phyloP scores from a whole-genome alignment of 2,113 vertebrate genomes.

The Procavia capensis region DNA sequence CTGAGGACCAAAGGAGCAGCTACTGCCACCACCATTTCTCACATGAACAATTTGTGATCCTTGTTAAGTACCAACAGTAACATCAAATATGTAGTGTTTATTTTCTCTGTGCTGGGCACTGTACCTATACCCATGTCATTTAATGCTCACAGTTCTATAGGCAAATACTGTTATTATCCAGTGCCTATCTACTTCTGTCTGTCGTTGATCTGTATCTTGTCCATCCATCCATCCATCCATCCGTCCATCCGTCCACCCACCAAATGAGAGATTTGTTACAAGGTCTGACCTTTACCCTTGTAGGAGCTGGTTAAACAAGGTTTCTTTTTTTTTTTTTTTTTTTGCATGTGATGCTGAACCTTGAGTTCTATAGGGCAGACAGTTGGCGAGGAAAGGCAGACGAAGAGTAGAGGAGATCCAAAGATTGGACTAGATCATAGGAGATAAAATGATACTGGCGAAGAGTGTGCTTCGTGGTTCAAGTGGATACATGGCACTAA shows the following conservation, averaged over 20 bases:
- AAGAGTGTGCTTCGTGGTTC: too few relatives aligned
- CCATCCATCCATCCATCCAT: not conserved
- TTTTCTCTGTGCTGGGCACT: not conserved
- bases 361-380: not conserved
- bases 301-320: not conserved
- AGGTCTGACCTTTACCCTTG: not conserved
- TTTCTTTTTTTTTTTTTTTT: not conserved
- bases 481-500: too few relatives aligned
- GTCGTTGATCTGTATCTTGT: not conserved
- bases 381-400: not conserved
- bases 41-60: not conserved
- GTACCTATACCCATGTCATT: accelerated
- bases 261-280: not conserved
- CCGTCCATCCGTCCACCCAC: not conserved
- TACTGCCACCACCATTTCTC: not conserved
- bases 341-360: not conserved
- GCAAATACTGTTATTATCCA: not conserved
- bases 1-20: not conserved
- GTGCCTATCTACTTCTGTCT: not conserved
- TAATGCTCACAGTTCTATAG: not conserved
- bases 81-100: not conserved
- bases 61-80: too few relatives aligned
- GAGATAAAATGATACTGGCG: too few relatives aligned
- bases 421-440: too few relatives aligned
- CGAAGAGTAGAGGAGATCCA: accelerated